Evolutionary conservation across 2,888 invertebrate genomes (phyloP).

Genomic region (Laspeyria flexula): DNA sequence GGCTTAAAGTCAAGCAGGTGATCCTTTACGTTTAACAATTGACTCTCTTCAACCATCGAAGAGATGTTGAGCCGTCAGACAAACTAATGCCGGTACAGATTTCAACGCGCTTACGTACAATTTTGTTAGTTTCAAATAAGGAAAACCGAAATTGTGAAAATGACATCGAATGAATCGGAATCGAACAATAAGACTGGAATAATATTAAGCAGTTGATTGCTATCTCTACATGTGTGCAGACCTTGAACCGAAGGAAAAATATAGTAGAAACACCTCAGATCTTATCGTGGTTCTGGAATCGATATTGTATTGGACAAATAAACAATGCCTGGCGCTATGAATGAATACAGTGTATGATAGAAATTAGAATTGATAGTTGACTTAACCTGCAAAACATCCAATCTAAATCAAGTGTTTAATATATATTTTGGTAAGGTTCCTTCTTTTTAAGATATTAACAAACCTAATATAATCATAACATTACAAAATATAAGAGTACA

Average conservation of each 20-base stretch:
- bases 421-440: no score
- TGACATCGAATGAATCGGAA: slow-evolving; percentile 11
- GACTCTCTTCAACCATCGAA: slow-evolving; percentile 40
- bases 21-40: slow-evolving; percentile 37
- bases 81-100: slow-evolving; percentile 22
- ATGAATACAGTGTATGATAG: no score
- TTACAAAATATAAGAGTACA: no score
- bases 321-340: no score
- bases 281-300: no score
- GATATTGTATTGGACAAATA: no score
- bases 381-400: no score
- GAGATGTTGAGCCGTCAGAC: slow-evolving; percentile 25
- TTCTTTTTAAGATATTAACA: no score
- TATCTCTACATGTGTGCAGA: neutral
- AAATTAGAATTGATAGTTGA: no score
- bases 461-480: no score
- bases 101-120: slow-evolving; percentile 13
- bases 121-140: slow-evolving; percentile 11
- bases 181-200: slow-evolving; percentile 15
- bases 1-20: slow-evolving; percentile 30
- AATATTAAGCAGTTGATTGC: slow-evolving; percentile 22
- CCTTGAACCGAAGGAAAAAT: slow-evolving; percentile 14
- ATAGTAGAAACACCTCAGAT: slow-evolving; percentile 14
- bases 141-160: slow-evolving; percentile 18
- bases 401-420: no score